Evolutionary conservation across 2,113 vertebrate genomes (phyloP).

Genomic region (Platanista minor): DNA sequence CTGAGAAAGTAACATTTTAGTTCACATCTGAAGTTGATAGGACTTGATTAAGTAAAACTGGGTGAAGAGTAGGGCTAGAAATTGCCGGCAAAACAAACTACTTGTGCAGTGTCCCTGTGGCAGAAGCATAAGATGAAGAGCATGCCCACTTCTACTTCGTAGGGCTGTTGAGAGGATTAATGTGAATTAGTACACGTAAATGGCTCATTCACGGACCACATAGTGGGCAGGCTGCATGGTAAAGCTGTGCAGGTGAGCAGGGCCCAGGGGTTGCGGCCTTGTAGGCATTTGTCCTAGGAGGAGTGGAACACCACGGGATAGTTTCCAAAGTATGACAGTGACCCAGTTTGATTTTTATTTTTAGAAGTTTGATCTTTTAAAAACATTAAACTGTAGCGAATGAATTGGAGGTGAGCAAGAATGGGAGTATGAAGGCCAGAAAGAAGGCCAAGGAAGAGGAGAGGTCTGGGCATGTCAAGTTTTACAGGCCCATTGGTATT

Average conservation of each 20-base stretch:
- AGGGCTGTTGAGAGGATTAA: background rate
- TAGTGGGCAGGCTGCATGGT: background rate
- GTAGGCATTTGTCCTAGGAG: background rate
- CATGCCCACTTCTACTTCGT: background rate
- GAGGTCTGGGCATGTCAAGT: background rate
- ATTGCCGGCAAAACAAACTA: background rate
- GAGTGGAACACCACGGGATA: accelerated
- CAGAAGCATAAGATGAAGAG: background rate
- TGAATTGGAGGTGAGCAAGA: background rate
- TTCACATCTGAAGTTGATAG: background rate
- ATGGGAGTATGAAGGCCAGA: background rate
- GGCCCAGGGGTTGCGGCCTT: background rate
- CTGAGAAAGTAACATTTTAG: background rate
- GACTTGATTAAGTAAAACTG: background rate
- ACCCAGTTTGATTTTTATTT: background rate
- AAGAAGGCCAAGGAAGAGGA: background rate
- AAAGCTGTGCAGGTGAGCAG: background rate
- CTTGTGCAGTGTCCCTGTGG: background rate
- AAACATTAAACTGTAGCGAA: background rate
- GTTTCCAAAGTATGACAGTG: background rate
- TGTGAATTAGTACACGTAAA: background rate
- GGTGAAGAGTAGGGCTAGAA: background rate
- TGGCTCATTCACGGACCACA: background rate
- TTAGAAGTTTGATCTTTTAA: background rate
- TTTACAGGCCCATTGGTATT: background rate